Base-by-base conservation (phyloP, 2,797 vertebrate genomes). In the Gallinago stenura region DNA sequence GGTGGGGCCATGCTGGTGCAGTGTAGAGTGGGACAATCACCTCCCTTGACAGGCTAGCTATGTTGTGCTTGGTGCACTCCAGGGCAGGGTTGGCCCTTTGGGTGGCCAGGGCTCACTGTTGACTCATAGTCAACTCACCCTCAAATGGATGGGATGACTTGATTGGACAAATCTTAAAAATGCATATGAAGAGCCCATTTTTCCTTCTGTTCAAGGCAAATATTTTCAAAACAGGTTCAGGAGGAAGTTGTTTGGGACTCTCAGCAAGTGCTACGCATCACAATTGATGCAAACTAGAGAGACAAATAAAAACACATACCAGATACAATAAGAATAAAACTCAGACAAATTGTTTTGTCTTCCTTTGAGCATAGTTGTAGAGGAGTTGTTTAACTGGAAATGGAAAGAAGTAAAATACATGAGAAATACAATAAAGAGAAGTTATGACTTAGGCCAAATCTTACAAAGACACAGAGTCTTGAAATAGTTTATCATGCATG, bases 1-100 rank as follows among this genome's bases (percentile, higher is more conserved):
- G 61, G 30, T 56, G 41, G 7, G 43, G 15, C 22, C 2, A 0
- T 21, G 14, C 7, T 9, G 25, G 30, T 54, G 46, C 16, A 2
- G 30, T 35, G 30, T 1, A 5, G 24, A 76, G 48, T 15, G 48
- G 30, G 39, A 39, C 54, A 48, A 1, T n/a, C 21, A 4, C 10
- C 21, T 56, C 41, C 30, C 20, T 76, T 0, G 0, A 10, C 14
- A 1, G 1, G 14, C 14, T 7, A 7, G 15, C 43, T 19, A 2
- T 10, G 12, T 31, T 41, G 54, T 35, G 26, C 50, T 37, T 4
- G 2, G 14, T 21, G 35, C 22, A 24, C 22, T 8, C 18, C 7
- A 17, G 64, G 31, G 8, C 50, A 51, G 1, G 3, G 10, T 20
- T 48, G 17, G 22, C 18, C 30, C 31, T 51, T 62, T 51, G 20